phyloP scores from a whole-genome alignment of 2,888 invertebrate genomes.

The Pyrrhosoma nymphula region DNA sequence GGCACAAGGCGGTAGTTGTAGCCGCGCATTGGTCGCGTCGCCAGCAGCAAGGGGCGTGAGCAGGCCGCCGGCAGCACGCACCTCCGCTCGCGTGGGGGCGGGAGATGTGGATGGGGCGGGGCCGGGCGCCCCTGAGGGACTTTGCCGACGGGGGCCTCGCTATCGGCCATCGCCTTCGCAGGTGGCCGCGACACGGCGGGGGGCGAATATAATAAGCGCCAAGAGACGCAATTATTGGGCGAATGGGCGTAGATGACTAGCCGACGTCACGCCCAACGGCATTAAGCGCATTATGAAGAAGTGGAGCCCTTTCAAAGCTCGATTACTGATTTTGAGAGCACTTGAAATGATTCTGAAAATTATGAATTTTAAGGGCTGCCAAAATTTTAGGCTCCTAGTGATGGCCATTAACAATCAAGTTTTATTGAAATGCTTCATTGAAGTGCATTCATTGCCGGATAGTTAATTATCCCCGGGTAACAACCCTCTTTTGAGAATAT shows the following conservation, averaged over 20 bases:
- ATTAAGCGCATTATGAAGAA: neutral
- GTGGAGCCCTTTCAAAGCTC: neutral
- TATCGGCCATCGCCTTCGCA: conserved; percentile 5
- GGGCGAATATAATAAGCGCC: neutral
- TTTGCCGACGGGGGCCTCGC: neutral
- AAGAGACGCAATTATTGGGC: neutral
- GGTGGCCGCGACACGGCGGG: neutral
- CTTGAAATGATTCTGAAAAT: neutral
- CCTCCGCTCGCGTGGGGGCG: neutral
- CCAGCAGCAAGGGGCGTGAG: no score
- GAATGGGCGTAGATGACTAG: conserved; percentile 4
- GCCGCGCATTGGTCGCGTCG: no score
- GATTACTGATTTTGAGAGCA: neutral
- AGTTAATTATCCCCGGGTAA: no score
- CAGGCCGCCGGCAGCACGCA: neutral
- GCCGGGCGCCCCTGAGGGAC: neutral
- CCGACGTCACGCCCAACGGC: neutral
- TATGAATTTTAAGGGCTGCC: neutral
- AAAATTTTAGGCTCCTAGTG: no score
- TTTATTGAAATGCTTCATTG: no score
- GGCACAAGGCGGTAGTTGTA: no score
- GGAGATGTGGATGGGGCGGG: neutral
- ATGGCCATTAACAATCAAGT: no score
- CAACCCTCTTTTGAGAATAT: no score
- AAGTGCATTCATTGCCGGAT: no score